Evolutionary conservation across 2,888 invertebrate species (phyloP).

Genomic region (Lamproptera curius): DNA sequence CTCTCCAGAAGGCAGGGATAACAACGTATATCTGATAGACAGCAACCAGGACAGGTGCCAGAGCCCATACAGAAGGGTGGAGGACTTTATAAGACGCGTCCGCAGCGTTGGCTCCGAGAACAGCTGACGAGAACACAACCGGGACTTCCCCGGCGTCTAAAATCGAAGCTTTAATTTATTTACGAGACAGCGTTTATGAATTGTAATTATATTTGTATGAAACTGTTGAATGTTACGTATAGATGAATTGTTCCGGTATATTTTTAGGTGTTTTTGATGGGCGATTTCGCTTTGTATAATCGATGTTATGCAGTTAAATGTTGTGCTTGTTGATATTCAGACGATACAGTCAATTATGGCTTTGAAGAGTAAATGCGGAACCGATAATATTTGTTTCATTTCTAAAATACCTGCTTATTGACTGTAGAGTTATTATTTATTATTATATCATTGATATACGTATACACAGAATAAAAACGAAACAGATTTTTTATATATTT

Average conservation of each 20-base stretch:
- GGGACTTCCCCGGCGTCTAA: constrained; percentile 55
- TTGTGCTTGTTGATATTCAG: constrained; percentile 33
- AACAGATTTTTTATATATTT: neutral
- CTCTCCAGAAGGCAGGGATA: constrained; percentile 60
- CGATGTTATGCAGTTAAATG: constrained; percentile 34
- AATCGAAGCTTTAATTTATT: constrained; percentile 43
- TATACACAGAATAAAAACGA: neutral
- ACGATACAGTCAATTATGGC: constrained; percentile 41
- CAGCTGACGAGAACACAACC: constrained; percentile 71
- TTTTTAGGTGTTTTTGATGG: constrained; percentile 29
- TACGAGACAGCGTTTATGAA: constrained; percentile 20
- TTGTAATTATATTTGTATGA: constrained; percentile 20
- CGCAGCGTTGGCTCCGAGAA: constrained; percentile 61
- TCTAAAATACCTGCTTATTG: too few species aligned
- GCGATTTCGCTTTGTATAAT: constrained; percentile 17
- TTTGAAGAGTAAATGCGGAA: constrained; percentile 28
- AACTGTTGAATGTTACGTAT: constrained; percentile 23
- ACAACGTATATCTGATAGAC: constrained; percentile 63
- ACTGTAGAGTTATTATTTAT: too few species aligned
- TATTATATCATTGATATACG: constrained; percentile 1
- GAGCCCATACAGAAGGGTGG: constrained; percentile 65
- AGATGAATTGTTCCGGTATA: constrained; percentile 28
- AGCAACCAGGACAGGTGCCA: constrained; percentile 53
- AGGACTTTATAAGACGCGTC: constrained; percentile 62
- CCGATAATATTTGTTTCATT: constrained; percentile 9